A percentile compares a stretch with the other conserved stretches of the same genome.
Evolutionary conservation across 2,113 vertebrate species (phyloP).

Genomic region (Malaclemys terrapin): DNA sequence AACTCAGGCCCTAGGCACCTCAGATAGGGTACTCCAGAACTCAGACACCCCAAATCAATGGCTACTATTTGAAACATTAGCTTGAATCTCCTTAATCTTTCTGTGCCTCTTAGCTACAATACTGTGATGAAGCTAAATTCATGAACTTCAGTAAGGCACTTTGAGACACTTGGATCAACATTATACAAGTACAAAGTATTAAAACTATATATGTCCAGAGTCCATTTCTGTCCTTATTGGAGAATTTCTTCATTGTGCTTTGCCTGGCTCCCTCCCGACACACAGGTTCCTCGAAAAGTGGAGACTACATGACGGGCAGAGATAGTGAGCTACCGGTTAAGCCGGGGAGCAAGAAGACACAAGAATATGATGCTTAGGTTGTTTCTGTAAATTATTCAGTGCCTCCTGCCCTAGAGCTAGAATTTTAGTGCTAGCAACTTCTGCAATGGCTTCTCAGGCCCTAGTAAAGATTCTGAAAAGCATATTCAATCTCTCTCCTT

Average conservation of each 20-base stretch:
- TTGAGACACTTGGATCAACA: neutral
- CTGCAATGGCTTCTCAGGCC: neutral
- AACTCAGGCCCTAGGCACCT: neutral
- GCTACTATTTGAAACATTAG: neutral
- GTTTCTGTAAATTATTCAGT: neutral
- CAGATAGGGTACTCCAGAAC: neutral
- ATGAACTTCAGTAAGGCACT: neutral
- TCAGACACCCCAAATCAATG: accelerated
- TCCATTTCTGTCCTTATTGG: neutral
- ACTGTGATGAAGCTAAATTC: accelerated
- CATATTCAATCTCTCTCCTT: neutral
- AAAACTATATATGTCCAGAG: neutral
- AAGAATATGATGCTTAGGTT: neutral
- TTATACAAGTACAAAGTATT: neutral
- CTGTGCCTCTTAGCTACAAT: neutral
- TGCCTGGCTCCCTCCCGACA: neutral
- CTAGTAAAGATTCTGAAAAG: neutral
- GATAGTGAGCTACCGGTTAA: neutral
- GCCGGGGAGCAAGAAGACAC: neutral
- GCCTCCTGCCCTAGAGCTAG: neutral
- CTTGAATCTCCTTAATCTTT: neutral
- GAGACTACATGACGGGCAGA: neutral
- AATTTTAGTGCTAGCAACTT: neutral
- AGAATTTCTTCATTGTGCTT: neutral
- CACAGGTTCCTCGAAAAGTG: neutral